Evolutionary conservation across 2,113 vertebrate genomes (phyloP).

Genomic region (Poicephalus gulielmi): DNA sequence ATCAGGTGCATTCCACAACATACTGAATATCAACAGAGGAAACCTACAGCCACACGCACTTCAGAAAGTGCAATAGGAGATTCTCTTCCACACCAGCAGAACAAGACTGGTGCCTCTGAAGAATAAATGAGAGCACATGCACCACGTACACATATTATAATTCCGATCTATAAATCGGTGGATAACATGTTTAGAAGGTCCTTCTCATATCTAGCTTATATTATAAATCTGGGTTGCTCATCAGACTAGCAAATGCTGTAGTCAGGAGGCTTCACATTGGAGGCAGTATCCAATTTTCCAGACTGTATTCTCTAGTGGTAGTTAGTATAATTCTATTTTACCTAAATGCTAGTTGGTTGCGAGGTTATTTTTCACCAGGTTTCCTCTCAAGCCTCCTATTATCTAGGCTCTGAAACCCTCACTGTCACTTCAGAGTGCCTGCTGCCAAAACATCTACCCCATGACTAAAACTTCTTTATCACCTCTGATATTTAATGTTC

Average conservation of each 20-base stretch:
- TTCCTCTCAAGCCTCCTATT: neutral
- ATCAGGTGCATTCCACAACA: neutral
- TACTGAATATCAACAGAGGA: neutral
- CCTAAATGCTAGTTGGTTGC: neutral
- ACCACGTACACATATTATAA: accelerated
- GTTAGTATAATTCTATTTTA: neutral
- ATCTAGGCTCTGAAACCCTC: neutral
- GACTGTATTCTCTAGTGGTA: neutral
- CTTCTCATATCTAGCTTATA: neutral
- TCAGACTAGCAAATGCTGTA: neutral
- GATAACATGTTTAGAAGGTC: neutral
- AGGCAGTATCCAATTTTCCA: neutral
- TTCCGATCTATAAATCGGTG: neutral
- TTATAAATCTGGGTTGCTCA: neutral
- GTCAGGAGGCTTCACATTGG: neutral
- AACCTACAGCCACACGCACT: neutral
- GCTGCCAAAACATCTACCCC: neutral
- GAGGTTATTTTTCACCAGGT: neutral
- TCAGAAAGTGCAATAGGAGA: neutral
- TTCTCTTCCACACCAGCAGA: neutral
- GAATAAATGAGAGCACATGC: neutral
- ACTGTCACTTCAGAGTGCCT: neutral
- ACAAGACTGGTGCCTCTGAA: neutral
- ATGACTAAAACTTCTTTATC: neutral
- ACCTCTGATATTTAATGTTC: neutral